phyloP scores from a whole-genome alignment of 2,113 vertebrate genomes.

The Columba janthina region DNA sequence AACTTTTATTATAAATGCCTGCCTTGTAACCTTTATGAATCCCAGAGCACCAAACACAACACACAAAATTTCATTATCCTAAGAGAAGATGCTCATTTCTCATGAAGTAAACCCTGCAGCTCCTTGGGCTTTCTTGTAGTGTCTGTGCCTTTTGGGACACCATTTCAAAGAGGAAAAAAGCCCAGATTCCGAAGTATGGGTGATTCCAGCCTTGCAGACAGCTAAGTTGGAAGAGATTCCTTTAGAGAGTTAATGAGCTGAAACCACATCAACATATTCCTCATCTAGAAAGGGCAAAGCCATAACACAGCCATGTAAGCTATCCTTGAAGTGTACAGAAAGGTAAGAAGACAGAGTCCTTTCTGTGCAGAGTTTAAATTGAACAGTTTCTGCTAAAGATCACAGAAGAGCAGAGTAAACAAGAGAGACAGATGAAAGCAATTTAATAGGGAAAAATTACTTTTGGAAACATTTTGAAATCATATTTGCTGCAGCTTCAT shows the following conservation, averaged over 20 bases:
- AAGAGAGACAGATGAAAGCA: neutral
- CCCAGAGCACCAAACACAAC: slow-evolving; percentile 74
- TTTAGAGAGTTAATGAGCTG: slow-evolving; percentile 19
- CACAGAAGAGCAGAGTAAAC: slow-evolving; percentile 12
- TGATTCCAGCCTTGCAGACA: neutral
- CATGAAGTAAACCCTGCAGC: slow-evolving; percentile 38
- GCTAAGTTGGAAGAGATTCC: neutral
- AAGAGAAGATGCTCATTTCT: slow-evolving; percentile 60
- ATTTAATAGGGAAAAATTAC: slow-evolving; percentile 1
- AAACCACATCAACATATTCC: slow-evolving; percentile 43
- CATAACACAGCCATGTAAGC: neutral
- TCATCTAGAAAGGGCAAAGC: slow-evolving; percentile 31
- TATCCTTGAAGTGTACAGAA: slow-evolving; percentile 12
- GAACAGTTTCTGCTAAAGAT: slow-evolving; percentile 7
- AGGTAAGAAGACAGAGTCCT: slow-evolving; percentile 10
- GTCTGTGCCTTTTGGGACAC: neutral
- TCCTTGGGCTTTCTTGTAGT: neutral
- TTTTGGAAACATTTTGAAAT: slow-evolving; percentile 1
- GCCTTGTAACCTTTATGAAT: slow-evolving; percentile 91
- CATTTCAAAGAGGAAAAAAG: neutral
- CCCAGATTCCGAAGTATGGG: neutral
- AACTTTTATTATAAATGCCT: slow-evolving; percentile 82
- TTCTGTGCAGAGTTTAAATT: slow-evolving; percentile 21
- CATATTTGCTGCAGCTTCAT: neutral
- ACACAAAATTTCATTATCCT: slow-evolving; percentile 79